phyloP scores from a whole-genome alignment of 30 jellyfish, hydroid and myxozoan species.

The Turritopsis rubra region DNA sequence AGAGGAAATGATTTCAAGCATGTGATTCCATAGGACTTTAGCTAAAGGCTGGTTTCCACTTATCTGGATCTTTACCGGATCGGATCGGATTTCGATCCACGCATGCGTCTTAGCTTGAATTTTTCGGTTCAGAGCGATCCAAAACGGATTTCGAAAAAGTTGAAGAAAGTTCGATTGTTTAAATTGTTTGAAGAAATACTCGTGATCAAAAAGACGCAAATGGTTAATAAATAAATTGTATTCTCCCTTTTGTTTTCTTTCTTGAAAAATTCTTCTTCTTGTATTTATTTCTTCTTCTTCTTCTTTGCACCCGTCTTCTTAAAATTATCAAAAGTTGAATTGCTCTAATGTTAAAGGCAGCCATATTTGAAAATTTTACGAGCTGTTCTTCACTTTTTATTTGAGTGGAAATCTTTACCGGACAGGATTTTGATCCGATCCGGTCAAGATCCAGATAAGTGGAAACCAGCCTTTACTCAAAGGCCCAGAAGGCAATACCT shows the following conservation, averaged over 20 bases:
- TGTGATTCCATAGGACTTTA: too few species aligned
- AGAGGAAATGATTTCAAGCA: too few species aligned
- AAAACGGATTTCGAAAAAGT: background rate
- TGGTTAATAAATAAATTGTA: background rate
- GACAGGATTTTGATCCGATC: background rate
- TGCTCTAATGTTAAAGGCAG: background rate
- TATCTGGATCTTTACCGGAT: background rate
- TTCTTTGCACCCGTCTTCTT: background rate
- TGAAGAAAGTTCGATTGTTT: background rate
- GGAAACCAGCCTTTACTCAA: background rate
- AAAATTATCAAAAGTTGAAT: background rate
- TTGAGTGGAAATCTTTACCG: background rate
- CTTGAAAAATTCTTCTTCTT: too few species aligned
- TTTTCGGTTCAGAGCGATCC: background rate
- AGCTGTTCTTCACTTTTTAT: background rate
- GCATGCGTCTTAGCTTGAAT: background rate
- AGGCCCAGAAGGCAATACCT: too few species aligned
- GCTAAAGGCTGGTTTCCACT: background rate
- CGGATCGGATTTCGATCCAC: background rate
- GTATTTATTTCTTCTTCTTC: too few species aligned
- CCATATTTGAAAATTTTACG: too few species aligned
- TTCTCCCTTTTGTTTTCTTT: too few species aligned
- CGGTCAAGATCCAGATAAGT: background rate
- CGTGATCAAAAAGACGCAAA: background rate
- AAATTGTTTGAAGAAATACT: too few species aligned